A percentile compares a stretch with the other conserved stretches of the same genome.
phyloP scores from a whole-genome alignment of 2,797 vertebrate genomes.

The Sebastiscus tertius region DNA sequence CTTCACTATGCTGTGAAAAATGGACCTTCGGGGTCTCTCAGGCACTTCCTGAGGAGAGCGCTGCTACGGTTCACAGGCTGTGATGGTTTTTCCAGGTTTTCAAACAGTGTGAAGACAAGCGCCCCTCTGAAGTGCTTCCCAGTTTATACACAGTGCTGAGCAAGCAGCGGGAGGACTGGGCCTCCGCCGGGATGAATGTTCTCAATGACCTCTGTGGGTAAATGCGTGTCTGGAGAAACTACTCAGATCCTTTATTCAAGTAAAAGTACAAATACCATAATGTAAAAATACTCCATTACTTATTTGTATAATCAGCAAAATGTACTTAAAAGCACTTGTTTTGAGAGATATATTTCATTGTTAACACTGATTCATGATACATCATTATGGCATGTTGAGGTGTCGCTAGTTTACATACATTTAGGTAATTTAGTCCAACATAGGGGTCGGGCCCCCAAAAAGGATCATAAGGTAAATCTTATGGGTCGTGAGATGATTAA shows the following conservation, averaged over 20 bases:
- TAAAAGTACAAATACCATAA: background rate
- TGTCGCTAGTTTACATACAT: too few relatives aligned
- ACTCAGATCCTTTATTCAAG: background rate
- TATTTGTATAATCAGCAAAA: background rate
- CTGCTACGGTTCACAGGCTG: conserved; percentile 47
- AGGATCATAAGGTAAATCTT: too few relatives aligned
- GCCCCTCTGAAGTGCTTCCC: conserved; percentile 58
- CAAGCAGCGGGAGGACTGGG: conserved; percentile 35
- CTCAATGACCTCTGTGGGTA: conserved; percentile 36
- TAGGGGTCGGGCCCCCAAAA: too few relatives aligned
- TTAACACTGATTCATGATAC: background rate
- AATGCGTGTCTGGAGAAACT: background rate
- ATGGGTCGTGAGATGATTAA: too few relatives aligned
- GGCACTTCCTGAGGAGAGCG: conserved; percentile 54
- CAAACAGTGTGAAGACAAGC: conserved; percentile 48
- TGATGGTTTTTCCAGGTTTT: conserved; percentile 77
- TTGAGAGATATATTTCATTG: background rate
- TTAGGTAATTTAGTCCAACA: too few relatives aligned
- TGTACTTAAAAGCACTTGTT: background rate
- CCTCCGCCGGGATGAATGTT: conserved; percentile 29
- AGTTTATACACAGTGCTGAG: conserved; percentile 56
- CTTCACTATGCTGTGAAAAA: conserved; percentile 52
- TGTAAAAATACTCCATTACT: background rate
- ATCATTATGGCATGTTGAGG: too few relatives aligned
- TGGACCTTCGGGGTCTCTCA: conserved; percentile 29